Base-by-base conservation (phyloP, 2,797 vertebrate genomes). In the Vultur gryphus region DNA sequence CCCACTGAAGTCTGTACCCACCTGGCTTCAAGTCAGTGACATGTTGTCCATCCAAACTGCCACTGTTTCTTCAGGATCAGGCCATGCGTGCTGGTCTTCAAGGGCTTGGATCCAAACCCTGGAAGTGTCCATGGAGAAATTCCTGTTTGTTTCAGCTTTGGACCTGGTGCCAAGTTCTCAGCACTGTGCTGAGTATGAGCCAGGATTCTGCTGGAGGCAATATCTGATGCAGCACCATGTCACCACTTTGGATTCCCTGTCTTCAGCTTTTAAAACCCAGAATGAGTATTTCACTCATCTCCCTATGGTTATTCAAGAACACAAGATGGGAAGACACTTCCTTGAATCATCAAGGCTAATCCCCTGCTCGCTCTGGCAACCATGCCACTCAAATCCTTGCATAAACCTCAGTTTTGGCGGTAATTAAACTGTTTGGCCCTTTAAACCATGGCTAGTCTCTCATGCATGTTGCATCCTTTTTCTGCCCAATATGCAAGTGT, bases 61-160 rank as follows among this genome's bases (percentile, higher is more conserved):
- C 48, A 33, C 37, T 78, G 29, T 31, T 72, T 76, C 87, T 86
- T 76, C 3, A 6, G 75, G 71, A 89, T 87, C 41, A 71, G 55
- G 24, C 39, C 59, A 10, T 37, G 21, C 0, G 3, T 66, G 24
- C 52, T 75, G 72, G 52, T 75, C 71, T 85, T 71, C 51, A 26
- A 12, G 46, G 79, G 52, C 65, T 82, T 84, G 54, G 46, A 75
- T 84, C 61, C 69, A 88, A 92, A 95, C 33, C 37, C 57, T 70
- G 61, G 59, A 73, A 92, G 31, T 37, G 65, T 78, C 90, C 52
- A 35, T 58, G 71, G 64, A 89, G 88, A 94, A 89, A 89, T 84
- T 94, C 59, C 49, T 75, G 46, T 44, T 93, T 93, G 67, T 92
- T 95, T 93, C 93, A 78, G 37, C 78, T 92, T 89, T 94, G 84